phyloP scores from a whole-genome alignment of 2,888 invertebrate genomes.

The Dorcus hopei region DNA sequence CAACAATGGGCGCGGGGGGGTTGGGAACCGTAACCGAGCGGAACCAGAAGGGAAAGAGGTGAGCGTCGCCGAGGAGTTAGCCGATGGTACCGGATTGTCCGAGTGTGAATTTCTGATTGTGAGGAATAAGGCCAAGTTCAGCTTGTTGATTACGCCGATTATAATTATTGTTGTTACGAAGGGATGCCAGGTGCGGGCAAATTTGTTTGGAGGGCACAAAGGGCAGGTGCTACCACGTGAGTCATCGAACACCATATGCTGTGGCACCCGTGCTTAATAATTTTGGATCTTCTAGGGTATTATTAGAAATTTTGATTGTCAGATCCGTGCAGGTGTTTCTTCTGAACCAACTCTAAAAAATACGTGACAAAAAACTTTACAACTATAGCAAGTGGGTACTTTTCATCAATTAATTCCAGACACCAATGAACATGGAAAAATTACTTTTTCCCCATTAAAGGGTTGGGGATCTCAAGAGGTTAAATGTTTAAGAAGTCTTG shows the following conservation, averaged over 20 bases:
- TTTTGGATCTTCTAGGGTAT: too few species aligned
- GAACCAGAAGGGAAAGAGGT: constrained; percentile 3
- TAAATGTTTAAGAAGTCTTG: too few species aligned
- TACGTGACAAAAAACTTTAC: too few species aligned
- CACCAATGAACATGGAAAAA: too few species aligned
- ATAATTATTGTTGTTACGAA: neutral
- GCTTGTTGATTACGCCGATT: neutral
- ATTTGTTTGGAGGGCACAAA: neutral
- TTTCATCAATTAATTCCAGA: too few species aligned
- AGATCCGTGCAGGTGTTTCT: too few species aligned
- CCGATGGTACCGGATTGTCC: neutral
- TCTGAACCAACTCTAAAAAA: too few species aligned
- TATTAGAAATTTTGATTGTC: too few species aligned
- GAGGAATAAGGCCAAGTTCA: neutral
- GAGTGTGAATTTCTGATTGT: neutral
- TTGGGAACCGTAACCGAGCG: constrained; percentile 10
- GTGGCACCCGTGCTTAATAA: too few species aligned
- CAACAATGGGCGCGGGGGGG: constrained; percentile 2
- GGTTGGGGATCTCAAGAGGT: too few species aligned
- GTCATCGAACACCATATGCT: neutral
- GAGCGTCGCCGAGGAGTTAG: neutral
- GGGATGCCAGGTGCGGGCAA: neutral
- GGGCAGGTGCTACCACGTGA: neutral
- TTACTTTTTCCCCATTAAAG: too few species aligned
- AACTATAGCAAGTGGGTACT: too few species aligned